Evolutionary conservation across 2,888 invertebrate genomes (phyloP).

Genomic region (Omphaloscelis lunosa): DNA sequence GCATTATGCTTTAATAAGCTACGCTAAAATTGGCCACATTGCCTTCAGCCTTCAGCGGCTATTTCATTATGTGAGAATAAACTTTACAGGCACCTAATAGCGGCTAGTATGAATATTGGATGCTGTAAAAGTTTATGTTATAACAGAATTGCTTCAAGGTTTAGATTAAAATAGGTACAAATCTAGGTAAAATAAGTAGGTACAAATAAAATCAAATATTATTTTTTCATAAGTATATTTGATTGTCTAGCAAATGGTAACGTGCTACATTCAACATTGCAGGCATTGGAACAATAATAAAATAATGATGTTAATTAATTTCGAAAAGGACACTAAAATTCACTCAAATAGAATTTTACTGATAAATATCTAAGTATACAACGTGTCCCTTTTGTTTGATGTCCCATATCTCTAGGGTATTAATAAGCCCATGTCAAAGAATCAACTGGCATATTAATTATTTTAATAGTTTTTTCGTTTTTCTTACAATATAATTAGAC

Average conservation of each 20-base stretch:
- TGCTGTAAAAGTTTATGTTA: conserved; percentile 47
- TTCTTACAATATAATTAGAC: too few relatives aligned
- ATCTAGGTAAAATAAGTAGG: background rate
- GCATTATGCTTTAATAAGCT: conserved; percentile 83
- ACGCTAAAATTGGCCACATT: conserved; percentile 78
- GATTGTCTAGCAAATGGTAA: background rate
- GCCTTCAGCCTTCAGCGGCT: conserved; percentile 75
- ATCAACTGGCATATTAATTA: too few relatives aligned
- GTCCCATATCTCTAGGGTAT: too few relatives aligned
- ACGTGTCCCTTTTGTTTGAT: too few relatives aligned
- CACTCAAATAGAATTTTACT: too few relatives aligned
- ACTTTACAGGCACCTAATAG: conserved; percentile 62
- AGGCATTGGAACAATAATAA: background rate
- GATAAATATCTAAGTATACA: too few relatives aligned
- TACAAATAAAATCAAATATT: background rate
- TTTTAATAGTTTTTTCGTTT: too few relatives aligned
- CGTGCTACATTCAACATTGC: background rate
- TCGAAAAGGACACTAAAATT: background rate
- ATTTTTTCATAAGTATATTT: background rate
- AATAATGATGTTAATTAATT: background rate
- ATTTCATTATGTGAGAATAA: conserved; percentile 76
- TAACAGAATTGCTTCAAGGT: conserved; percentile 2
- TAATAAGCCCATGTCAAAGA: too few relatives aligned
- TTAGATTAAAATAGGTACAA: background rate
- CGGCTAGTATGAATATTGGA: conserved; percentile 34